Conservation (phyloP, 2,113 vertebrate species). For the Ailurus styani region DNA sequence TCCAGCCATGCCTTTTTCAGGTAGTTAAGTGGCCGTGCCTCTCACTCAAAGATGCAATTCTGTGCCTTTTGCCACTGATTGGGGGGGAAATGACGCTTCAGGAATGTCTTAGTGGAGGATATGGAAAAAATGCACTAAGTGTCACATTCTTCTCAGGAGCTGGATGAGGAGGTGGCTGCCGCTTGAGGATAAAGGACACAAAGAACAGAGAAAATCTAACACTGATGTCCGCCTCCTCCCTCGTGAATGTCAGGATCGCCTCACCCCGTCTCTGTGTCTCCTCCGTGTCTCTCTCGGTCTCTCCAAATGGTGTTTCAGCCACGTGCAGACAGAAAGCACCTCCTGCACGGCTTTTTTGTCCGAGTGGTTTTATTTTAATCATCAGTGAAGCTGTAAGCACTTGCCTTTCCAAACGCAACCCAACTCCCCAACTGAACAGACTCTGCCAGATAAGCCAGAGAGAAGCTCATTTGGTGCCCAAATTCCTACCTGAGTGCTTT, state of each 20-base stretch:
- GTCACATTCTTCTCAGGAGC: slow-evolving; percentile 55
- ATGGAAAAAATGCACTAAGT: slow-evolving; percentile 22
- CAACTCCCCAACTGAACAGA: not conserved
- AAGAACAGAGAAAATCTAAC: slow-evolving; percentile 50
- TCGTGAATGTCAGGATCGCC: not conserved
- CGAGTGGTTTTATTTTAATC: not conserved
- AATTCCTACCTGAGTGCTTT: not conserved
- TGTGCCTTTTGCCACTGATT: not conserved
- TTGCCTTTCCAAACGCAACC: not conserved
- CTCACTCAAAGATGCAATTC: slow-evolving; percentile 8
- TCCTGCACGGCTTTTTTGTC: not conserved
- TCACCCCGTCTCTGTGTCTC: not conserved
- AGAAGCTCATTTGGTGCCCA: not conserved
- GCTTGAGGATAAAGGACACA: slow-evolving; percentile 46
- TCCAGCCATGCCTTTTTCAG: not conserved
- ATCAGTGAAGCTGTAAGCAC: not conserved
- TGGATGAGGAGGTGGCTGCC: slow-evolving; percentile 43
- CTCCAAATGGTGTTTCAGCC: not conserved
- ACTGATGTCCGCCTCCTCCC: slow-evolving; percentile 33
- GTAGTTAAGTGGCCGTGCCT: not conserved
- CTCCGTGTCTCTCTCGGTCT: not conserved
- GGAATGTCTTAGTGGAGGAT: not conserved
- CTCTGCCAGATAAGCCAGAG: not conserved
- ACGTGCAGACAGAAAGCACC: not conserved
- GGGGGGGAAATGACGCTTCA: not conserved